Evolutionary conservation across 2,113 vertebrate genomes (phyloP).

Genomic region (Podarcis raffonei): DNA sequence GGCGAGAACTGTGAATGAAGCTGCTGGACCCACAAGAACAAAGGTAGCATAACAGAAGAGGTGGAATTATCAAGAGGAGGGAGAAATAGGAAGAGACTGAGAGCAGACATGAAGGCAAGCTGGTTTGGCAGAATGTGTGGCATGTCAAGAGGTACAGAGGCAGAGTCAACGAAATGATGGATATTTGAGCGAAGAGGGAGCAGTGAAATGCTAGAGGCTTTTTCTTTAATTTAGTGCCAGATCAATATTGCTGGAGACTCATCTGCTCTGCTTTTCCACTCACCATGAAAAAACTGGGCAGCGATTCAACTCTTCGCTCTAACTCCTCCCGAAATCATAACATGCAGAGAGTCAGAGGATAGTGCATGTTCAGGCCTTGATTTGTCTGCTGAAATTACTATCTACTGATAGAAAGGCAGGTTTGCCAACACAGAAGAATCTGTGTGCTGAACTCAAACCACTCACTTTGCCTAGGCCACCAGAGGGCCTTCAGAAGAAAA

Average conservation of each 20-base stretch:
- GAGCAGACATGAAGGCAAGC: constrained; percentile 8
- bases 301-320: constrained; percentile 3
- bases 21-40: neutral
- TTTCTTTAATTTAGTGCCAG: constrained; percentile 27
- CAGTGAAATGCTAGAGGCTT: constrained; percentile 7
- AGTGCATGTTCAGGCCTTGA: constrained; percentile 5
- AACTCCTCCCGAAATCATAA: neutral
- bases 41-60: neutral
- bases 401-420: neutral
- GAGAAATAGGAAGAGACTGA: neutral
- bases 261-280: constrained; percentile 21
- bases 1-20: neutral
- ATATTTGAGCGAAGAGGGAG: constrained; percentile 22
- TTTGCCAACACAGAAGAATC: neutral
- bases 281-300: constrained; percentile 16
- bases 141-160: constrained; percentile 9
- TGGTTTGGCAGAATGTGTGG: neutral
- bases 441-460: neutral
- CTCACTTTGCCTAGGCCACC: neutral
- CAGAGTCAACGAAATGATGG: constrained; percentile 11
- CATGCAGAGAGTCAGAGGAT: constrained; percentile 14
- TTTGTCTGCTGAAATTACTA: constrained; percentile 2
- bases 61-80: neutral
- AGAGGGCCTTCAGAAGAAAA: neutral
- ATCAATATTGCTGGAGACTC: constrained; percentile 33